Conservation (phyloP, 1,140 invertebrate genomes). For the Dreissena polymorpha region DNA sequence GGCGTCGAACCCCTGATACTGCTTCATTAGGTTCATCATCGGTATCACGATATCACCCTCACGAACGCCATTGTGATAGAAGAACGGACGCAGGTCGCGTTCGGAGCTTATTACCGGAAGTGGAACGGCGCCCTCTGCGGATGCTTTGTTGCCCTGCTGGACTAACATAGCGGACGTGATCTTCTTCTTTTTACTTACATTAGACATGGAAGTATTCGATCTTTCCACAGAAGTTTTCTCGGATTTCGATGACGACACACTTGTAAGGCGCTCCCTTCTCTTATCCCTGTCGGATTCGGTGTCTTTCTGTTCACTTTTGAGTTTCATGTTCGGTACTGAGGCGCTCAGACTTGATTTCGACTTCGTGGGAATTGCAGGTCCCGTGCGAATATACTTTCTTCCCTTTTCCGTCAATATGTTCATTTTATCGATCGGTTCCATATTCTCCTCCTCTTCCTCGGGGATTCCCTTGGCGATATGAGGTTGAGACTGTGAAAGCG, state of each 20-base stretch:
- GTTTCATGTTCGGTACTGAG: conserved; percentile 50
- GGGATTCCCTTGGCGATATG: conserved; percentile 10
- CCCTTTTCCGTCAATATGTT: conserved; percentile 34
- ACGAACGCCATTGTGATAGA: conserved; percentile 65
- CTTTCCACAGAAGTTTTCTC: conserved; percentile 36
- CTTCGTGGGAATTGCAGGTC: conserved; percentile 1
- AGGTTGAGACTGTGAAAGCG: conserved; percentile 47
- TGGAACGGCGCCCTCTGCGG: conserved; percentile 62
- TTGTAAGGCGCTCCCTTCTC: conserved; percentile 10
- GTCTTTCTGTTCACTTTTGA: conserved; percentile 34
- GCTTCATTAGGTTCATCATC: conserved; percentile 64
- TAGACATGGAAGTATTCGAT: conserved; percentile 27
- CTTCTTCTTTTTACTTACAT: conserved; percentile 40
- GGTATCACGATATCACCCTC: conserved; percentile 64
- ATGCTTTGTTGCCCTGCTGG: conserved; percentile 55
- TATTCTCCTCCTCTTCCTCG: conserved; percentile 34
- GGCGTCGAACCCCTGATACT: conserved; percentile 66
- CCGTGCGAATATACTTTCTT: conserved; percentile 48
- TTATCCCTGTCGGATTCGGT: neutral
- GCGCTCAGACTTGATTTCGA: conserved; percentile 27
- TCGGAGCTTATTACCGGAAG: conserved; percentile 66
- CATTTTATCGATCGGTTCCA: conserved; percentile 32
- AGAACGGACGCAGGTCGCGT: conserved; percentile 67
- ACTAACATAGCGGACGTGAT: conserved; percentile 55
- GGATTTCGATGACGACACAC: conserved; percentile 39